Evolutionary conservation across 2,113 vertebrate species (phyloP), one percentile per base, ranked within the genome.

Genomic region (Cromileptes altivelis): DNA sequence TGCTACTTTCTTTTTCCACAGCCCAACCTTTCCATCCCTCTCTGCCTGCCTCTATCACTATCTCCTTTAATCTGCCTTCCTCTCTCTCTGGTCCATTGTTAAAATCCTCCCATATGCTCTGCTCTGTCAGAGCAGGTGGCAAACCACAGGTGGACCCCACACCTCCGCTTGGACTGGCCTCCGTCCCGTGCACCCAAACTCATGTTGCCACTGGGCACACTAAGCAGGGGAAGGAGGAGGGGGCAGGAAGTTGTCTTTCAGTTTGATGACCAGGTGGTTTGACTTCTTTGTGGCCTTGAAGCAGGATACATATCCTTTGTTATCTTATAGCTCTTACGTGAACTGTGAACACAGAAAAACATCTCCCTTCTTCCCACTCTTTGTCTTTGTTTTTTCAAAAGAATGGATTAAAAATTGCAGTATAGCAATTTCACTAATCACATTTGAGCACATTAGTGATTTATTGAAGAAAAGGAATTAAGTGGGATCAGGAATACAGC

Each of bases 91-190:
- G 63, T 78, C 62, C 75, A 77, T 77, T 81, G 80, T 77, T 85
- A 61, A 93, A 92, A 89, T 71, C 64, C 57, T 85, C 85, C 88
- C 91, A 91, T 93, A 91, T 92, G 91, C 80, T 87, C 76, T 10
- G 47, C 86, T 70, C 74, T 60, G 60, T 85, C 42, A 14, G 90
- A 92, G 87, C 92, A 95, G 91, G 93, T 94, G 93, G 92, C 70
- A 74, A 87, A 93, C 90, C 70, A 14, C 85, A 86, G 89, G 92
- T 76, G 67, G 75, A 84, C 40, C 61, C 64, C 61, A 72, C 81
- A 91, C 85, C 83, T 91, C 85, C 30, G 12, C 58, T 78, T 23
- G 64, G 23, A 56, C 87, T 88, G 81, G 88, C 87, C 55, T 71
- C 73, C 11, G 1, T 85, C 83, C 73, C 30, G 4, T 2, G 4